These are phyloP conservation scores for Phyllostomus discolor DNA, from an alignment of 2,113 vertebrate species.

Conservation along the genomic window DNA sequence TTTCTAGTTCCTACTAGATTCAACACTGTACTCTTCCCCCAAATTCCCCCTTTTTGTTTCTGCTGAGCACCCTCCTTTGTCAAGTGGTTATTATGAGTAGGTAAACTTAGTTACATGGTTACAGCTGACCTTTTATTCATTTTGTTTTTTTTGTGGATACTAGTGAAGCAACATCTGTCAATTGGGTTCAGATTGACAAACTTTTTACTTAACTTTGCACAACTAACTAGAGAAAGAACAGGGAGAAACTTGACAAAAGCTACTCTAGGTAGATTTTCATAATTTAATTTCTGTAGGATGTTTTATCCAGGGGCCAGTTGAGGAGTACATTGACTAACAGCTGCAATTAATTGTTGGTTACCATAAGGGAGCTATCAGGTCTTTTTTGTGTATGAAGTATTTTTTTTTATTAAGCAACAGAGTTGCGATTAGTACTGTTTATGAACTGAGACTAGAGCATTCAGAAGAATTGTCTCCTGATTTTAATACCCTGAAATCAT, in stretches of 20 bases:
- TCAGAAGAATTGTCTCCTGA: not conserved
- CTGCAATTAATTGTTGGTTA: constrained; percentile 20
- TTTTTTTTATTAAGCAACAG: not conserved
- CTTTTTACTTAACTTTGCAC: not conserved
- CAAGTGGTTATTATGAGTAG: not conserved
- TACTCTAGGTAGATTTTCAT: constrained; percentile 7
- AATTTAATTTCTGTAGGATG: not conserved
- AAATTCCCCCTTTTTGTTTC: not conserved
- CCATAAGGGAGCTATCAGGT: not conserved
- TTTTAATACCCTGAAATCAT: not conserved
- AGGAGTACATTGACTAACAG: not conserved
- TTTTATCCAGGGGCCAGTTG: not conserved
- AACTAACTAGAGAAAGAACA: constrained; percentile 24
- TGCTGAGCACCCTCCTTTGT: not conserved
- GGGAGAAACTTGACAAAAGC: not conserved
- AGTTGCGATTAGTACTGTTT: not conserved
- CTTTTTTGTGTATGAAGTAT: constrained; percentile 29
- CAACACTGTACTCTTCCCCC: not conserved
- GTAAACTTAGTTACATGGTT: not conserved
- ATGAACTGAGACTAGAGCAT: not conserved
- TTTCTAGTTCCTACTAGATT: not conserved
- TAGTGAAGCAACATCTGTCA: not conserved
- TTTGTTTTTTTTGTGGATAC: not conserved
- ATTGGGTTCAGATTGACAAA: not conserved
- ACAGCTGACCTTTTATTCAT: constrained; percentile 30